Conservation (phyloP, 2,797 vertebrate species). For the Hoplostethus atlanticus region DNA sequence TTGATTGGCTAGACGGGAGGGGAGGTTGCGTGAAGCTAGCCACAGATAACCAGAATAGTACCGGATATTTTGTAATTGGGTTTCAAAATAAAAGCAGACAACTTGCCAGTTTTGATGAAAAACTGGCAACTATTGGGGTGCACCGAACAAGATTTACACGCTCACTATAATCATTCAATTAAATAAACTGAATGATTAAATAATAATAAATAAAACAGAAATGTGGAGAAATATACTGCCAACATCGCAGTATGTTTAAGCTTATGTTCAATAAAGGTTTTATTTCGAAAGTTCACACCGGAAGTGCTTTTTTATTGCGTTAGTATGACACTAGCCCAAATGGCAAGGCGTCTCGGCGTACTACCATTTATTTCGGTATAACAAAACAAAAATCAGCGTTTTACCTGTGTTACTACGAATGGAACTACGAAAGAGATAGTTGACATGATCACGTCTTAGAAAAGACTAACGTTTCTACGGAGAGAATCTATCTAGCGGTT, state of each 20-base stretch:
- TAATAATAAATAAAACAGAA: too few relatives aligned
- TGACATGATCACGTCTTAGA: neutral
- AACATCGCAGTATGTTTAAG: too few relatives aligned
- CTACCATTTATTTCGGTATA: neutral
- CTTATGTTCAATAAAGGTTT: neutral
- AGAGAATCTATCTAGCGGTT: neutral
- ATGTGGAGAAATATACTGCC: too few relatives aligned
- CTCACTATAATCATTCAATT: too few relatives aligned
- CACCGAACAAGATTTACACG: too few relatives aligned
- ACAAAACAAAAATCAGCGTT: neutral
- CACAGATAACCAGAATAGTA: neutral
- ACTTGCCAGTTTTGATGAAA: too few relatives aligned
- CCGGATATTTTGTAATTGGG: conserved; percentile 11
- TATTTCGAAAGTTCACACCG: neutral
- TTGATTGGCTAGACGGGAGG: neutral
- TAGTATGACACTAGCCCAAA: too few relatives aligned
- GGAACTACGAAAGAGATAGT: neutral
- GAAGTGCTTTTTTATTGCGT: neutral
- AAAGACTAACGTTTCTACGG: neutral
- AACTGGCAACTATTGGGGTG: too few relatives aligned
- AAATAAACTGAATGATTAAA: too few relatives aligned
- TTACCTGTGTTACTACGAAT: neutral
- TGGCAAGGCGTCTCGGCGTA: neutral
- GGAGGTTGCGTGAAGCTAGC: neutral
- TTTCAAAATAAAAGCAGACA: conserved; percentile 57